Evolutionary conservation across 2,888 invertebrate species (phyloP).

Genomic region (Eulithis testata): DNA sequence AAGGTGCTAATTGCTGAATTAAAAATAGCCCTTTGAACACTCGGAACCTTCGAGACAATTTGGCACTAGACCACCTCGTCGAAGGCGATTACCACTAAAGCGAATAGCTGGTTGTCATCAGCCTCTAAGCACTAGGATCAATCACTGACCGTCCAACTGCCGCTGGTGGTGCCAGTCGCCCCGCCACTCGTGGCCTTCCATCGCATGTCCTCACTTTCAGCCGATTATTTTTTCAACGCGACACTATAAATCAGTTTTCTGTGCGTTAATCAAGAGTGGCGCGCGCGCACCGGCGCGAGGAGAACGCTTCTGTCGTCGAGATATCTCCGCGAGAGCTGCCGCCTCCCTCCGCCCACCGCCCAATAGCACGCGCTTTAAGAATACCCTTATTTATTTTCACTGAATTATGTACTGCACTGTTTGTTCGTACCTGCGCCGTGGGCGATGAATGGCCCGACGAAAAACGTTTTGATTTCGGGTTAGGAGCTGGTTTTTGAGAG

Average conservation of each 20-base stretch:
- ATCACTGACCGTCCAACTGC: slow-evolving; percentile 77
- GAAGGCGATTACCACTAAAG: slow-evolving; percentile 8
- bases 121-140: slow-evolving; percentile 50
- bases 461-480: slow-evolving; percentile 55
- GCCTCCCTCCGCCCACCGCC: slow-evolving; percentile 65
- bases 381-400: slow-evolving; percentile 63
- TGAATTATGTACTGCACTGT: slow-evolving; percentile 65
- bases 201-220: slow-evolving; percentile 72
- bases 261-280: slow-evolving; percentile 70
- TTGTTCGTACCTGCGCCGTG: slow-evolving; percentile 55
- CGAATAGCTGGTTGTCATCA: slow-evolving; percentile 34
- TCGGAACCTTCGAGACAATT: slow-evolving; percentile 22
- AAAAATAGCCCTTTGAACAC: slow-evolving; percentile 27
- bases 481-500: slow-evolving; percentile 36
- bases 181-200: slow-evolving; percentile 82
- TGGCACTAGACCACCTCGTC: slow-evolving; percentile 21
- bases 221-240: slow-evolving; percentile 83
- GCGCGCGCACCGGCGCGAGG: slow-evolving; percentile 80
- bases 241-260: slow-evolving; percentile 82
- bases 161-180: slow-evolving; percentile 77
- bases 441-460: slow-evolving; percentile 51
- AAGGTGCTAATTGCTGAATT: slow-evolving; percentile 9
- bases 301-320: slow-evolving; percentile 90
- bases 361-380: slow-evolving; percentile 52
- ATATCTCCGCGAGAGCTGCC: slow-evolving; percentile 82